Conservation (phyloP, 2,797 vertebrate species). For the Microtus agrestis region DNA sequence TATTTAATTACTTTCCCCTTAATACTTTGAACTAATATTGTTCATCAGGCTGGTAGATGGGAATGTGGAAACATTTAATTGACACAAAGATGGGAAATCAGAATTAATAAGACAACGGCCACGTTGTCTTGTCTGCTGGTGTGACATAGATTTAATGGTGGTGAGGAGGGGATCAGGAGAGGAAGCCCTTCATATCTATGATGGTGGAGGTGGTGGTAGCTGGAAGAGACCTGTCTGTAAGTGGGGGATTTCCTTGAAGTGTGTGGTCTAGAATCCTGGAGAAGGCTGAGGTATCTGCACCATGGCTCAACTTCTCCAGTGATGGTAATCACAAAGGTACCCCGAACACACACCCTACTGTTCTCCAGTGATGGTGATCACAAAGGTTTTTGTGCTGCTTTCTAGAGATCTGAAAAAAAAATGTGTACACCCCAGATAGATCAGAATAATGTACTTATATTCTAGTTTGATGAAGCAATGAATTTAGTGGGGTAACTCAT, state of each 20-base stretch:
- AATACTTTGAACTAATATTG: slow-evolving; percentile 83
- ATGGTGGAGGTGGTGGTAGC: background rate
- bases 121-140: background rate
- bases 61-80: slow-evolving; percentile 80
- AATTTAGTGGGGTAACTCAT: background rate
- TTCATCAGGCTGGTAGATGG: slow-evolving; percentile 74
- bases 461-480: background rate
- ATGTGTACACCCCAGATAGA: no score
- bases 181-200: background rate
- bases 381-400: background rate
- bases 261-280: background rate
- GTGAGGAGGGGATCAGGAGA: background rate
- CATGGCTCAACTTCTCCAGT: background rate
- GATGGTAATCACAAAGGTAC: background rate
- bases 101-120: slow-evolving; percentile 74
- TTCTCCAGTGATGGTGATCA: background rate
- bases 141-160: background rate
- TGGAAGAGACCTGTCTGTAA: background rate
- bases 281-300: no score
- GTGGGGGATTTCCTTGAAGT: background rate
- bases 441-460: background rate
- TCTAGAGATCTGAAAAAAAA: background rate
- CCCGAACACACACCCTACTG: background rate
- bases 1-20: slow-evolving; percentile 86
- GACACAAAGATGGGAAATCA: slow-evolving; percentile 72